Base-by-base conservation (phyloP, 2,113 vertebrate species). In the Arenaria interpres region DNA sequence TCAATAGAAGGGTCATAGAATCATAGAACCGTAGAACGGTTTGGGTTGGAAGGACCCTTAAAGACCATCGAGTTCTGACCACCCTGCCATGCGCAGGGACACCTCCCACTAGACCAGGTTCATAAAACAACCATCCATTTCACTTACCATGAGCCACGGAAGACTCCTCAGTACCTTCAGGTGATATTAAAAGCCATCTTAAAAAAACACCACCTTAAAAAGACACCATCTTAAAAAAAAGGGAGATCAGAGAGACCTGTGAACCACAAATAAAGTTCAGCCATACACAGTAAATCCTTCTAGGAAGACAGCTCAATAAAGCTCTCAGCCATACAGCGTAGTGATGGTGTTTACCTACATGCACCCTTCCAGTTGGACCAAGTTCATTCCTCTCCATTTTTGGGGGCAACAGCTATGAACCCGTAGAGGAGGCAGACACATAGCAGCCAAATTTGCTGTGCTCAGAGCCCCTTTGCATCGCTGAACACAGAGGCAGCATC, bases 371-470 rank as follows among this genome's bases (percentile, higher is more conserved):
- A 69, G 14, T 2, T 41, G 48, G 13, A 50, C 20, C 13, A 8
- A 3, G 1, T 53, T 43, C 6, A 8, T 56, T 39, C 66, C 24
- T 15, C 10, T 84, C 8, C 24, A 15, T 56, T 75, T 81, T 51
- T 3, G 41, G 63, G 13, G n/a, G 21, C 57, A 41, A n/a, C 16
- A 89, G 27, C 60, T 46, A 21, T 28, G 54, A 69, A 69, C 37
- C 11, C 2, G 1, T 12, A 48, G 13, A 12, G 27, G 7, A 62
- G 13, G 48, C 43, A 79, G 78, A 39, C 10, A 5, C 0, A 1
- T 3, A 33, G 41, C 28, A 68, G 27, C 10, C 1, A 4, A 63
- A 10, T 46, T 46, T 73, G 37, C 25, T 59, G 37, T 8, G 48
- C 53, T 59, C 48, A 73, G 53, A 73, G 72, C 21, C 33, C 35